These are phyloP conservation scores for Phania funesta DNA, from an alignment of 2,888 invertebrate genomes.

Conservation along the genomic window DNA sequence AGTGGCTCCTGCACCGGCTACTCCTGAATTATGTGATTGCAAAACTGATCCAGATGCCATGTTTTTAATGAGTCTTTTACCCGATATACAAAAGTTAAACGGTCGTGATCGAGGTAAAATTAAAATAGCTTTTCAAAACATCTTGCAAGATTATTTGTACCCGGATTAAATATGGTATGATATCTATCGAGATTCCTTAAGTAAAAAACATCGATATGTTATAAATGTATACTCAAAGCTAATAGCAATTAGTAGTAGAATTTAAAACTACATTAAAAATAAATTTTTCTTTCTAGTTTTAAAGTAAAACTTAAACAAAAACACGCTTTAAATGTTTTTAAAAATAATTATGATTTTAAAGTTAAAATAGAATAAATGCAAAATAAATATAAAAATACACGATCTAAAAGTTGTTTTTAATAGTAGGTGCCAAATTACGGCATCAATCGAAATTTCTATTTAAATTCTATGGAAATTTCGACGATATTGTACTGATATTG, in stretches of 20 bases:
- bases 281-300: background rate
- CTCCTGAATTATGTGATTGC: slow-evolving; percentile 76
- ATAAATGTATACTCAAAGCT: slow-evolving; percentile 67
- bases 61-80: slow-evolving; percentile 79
- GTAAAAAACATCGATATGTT: slow-evolving; percentile 47
- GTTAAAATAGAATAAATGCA: slow-evolving; percentile 3
- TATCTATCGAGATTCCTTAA: slow-evolving; percentile 53
- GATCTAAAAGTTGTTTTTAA: no score
- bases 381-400: background rate
- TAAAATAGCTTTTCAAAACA: slow-evolving; percentile 79
- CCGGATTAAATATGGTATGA: slow-evolving; percentile 73
- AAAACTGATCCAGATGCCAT: slow-evolving; percentile 80
- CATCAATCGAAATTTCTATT: no score
- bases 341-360: slow-evolving; percentile 15
- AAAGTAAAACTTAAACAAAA: background rate
- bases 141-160: slow-evolving; percentile 78
- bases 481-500: no score
- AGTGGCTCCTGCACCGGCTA: slow-evolving; percentile 19
- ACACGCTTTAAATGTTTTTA: slow-evolving; percentile 65
- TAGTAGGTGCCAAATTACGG: background rate
- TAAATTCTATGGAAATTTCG: no score
- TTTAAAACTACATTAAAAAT: slow-evolving; percentile 44
- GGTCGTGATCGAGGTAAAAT: slow-evolving; percentile 79
- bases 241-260: slow-evolving; percentile 60
- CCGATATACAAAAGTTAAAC: slow-evolving; percentile 78